Base-by-base conservation (phyloP, 2,797 vertebrate species). In the Falco peregrinus region DNA sequence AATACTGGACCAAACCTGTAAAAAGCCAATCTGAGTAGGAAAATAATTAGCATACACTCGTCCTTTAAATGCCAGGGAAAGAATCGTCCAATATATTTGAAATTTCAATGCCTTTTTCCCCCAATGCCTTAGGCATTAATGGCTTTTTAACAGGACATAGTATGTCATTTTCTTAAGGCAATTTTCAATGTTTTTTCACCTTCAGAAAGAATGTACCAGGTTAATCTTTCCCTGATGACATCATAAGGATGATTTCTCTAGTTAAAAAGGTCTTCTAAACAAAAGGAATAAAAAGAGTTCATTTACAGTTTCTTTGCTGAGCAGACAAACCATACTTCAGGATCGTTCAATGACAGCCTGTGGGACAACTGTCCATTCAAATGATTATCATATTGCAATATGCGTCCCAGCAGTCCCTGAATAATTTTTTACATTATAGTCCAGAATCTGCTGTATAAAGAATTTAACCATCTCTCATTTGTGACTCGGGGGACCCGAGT, bases 171-270 rank as follows among this genome's bases (percentile, higher is more conserved):
- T 83, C 87, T 92, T 74, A 39, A 92, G 83, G 75, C 85, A 91
- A 87, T 92, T 90, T 96, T 77, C 91, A 33, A 18, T 45, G 54
- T 29, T 91, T 94, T 95, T 94, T 84, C 87, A 85, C 93, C 83
- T 88, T 90, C 71, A 60, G 64, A 12, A 61, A 77, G 41, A 79
- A 87, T 4, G 3, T 5, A 48, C 75, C 31, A 70, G 53, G 71
- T 96, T 89, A 91, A 87, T 94, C 92, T 90, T 85, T 84, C 88
- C 86, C 84, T 1, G 16, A 57, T 95, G 96, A 77, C 88, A 92
- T 25, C 88, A 80, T 92, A 77, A 89, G 61, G 81, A 80, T 74
- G 74, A 90, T 85, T 90, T 80, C 83, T 90, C 68, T 41, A 21
- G 41, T 80, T 74, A 69, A 75, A 88, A 91, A 87, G 74, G 45